Evolutionary conservation across 2,888 invertebrate genomes (phyloP).

Genomic region (Rhyacophila evoluta): DNA sequence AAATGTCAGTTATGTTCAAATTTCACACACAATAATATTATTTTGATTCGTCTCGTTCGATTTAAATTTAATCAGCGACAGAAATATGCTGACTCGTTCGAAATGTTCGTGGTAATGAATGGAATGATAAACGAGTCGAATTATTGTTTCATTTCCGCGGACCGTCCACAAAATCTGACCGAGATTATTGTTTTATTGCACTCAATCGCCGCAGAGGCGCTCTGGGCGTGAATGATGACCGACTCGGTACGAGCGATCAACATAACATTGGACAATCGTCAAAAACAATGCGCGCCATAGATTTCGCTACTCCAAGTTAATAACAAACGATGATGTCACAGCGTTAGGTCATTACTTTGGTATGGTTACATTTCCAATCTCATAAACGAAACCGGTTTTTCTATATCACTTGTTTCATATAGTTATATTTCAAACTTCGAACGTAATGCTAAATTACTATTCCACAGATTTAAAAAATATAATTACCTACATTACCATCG

Average conservation of each 20-base stretch:
- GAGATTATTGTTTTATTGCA: not conserved
- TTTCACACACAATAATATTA: not conserved
- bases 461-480: too few species aligned
- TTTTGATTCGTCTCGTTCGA: not conserved
- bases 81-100: not conserved
- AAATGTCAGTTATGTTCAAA: not conserved
- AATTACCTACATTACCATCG: too few species aligned
- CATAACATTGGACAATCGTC: slow-evolving; percentile 9
- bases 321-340: slow-evolving; percentile 11
- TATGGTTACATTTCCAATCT: not conserved
- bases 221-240: not conserved
- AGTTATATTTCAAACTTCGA: too few species aligned
- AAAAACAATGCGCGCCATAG: not conserved
- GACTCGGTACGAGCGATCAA: not conserved
- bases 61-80: not conserved
- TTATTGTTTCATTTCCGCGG: not conserved
- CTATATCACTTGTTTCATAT: too few species aligned
- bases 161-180: not conserved
- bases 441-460: too few species aligned
- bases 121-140: not conserved
- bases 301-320: not conserved
- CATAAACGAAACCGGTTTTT: too few species aligned
- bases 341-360: not conserved
- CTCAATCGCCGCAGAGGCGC: not conserved
- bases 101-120: not conserved